Conservation (phyloP, 2,113 vertebrate genomes). For the Rhinopithecus roxellana region DNA sequence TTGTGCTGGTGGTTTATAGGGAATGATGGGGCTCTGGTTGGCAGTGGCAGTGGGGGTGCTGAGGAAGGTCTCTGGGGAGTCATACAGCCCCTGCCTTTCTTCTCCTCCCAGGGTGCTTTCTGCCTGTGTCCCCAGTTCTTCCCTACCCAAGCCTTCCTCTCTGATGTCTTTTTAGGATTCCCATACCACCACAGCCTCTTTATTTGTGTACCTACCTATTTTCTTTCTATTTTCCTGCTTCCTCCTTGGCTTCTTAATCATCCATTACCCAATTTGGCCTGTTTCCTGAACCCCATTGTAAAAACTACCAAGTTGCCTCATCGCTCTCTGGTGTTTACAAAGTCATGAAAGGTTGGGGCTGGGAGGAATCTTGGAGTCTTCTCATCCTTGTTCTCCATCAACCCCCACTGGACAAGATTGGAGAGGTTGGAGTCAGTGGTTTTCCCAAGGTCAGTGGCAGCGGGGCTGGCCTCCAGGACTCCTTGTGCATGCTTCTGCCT, state of each 20-base stretch:
- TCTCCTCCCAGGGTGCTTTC: background rate
- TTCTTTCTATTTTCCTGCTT: slow-evolving; percentile 7
- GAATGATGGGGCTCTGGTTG: background rate
- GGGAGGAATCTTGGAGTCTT: background rate
- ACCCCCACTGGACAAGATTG: background rate
- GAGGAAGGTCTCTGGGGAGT: background rate
- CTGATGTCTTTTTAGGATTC: background rate
- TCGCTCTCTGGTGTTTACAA: slow-evolving; percentile 16
- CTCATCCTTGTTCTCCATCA: background rate
- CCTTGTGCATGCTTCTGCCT: background rate
- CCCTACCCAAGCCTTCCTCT: background rate
- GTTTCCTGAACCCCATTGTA: background rate
- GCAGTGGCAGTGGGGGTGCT: background rate
- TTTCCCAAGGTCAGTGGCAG: background rate
- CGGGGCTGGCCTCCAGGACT: background rate
- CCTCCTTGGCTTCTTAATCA: slow-evolving; percentile 17
- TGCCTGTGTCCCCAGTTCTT: background rate
- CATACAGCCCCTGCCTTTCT: too few species aligned
- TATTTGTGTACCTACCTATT: slow-evolving; percentile 28
- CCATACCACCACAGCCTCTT: background rate
- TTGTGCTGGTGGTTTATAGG: background rate
- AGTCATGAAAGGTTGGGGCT: background rate
- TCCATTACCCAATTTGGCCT: background rate
- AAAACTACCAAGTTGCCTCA: slow-evolving; percentile 11
- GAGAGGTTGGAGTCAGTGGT: background rate